phyloP scores from a whole-genome alignment of 2,797 vertebrate species.

The Melanotaenia maccullochi region DNA sequence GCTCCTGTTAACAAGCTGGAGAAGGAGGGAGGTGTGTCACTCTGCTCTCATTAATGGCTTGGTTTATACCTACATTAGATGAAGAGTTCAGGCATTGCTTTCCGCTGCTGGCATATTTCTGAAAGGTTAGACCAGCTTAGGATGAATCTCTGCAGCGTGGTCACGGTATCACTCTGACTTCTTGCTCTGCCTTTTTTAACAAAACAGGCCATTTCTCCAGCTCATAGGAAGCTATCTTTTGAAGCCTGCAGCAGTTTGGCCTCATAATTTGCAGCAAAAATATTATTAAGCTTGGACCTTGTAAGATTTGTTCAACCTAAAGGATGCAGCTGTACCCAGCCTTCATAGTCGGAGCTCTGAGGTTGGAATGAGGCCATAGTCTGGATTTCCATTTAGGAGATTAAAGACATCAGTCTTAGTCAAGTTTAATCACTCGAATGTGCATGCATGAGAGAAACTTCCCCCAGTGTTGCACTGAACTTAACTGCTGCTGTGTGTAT shows the following conservation, averaged over 20 bases:
- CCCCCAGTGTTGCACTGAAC: neutral
- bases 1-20: slow-evolving; percentile 34
- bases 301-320: slow-evolving; percentile 52
- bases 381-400: slow-evolving; percentile 52
- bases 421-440: slow-evolving; percentile 31
- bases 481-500: neutral
- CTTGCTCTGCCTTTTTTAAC: slow-evolving; percentile 23
- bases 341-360: slow-evolving; percentile 5
- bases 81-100: slow-evolving; percentile 23
- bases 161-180: slow-evolving; percentile 18
- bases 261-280: slow-evolving; percentile 43
- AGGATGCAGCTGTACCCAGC: slow-evolving; percentile 18
- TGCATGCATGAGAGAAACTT: slow-evolving; percentile 10
- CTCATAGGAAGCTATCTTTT: slow-evolving; percentile 22
- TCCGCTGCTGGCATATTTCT: slow-evolving; percentile 24
- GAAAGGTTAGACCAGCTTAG: slow-evolving; percentile 33
- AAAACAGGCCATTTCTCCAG: slow-evolving; percentile 39
- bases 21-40: slow-evolving; percentile 40
- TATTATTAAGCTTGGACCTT: slow-evolving; percentile 39
- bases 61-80: slow-evolving; percentile 40
- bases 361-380: slow-evolving; percentile 33
- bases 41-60: slow-evolving; percentile 34
- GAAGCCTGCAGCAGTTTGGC: slow-evolving; percentile 20
- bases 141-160: slow-evolving; percentile 14
- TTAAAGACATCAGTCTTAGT: slow-evolving; percentile 64